Percentiles rank a stretch among this genome's conserved stretches.
Evolutionary conservation across 1,140 invertebrate species (phyloP).

Genomic region (Bombus huntii): DNA sequence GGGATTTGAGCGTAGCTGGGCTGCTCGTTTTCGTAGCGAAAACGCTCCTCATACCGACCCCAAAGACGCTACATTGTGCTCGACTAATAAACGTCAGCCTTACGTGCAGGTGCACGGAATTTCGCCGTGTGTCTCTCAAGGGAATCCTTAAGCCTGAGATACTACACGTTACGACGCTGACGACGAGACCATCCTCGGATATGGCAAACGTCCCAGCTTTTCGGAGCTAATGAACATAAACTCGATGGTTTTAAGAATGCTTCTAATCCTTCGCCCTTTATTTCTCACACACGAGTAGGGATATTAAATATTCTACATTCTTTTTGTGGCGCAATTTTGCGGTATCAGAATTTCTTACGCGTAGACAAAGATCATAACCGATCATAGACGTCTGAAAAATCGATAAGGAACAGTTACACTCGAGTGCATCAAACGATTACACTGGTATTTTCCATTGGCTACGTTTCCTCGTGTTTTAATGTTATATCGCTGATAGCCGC

Average conservation of each 20-base stretch:
- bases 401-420: conserved; percentile 7
- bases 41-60: neutral
- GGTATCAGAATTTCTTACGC: neutral
- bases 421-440: conserved; percentile 14
- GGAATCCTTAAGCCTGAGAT: conserved; percentile 33
- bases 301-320: neutral
- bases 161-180: conserved; percentile 7
- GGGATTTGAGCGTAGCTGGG: conserved; percentile 31
- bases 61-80: conserved; percentile 37
- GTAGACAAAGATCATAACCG: neutral
- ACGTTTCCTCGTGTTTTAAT: conserved; percentile 7
- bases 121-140: neutral
- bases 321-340: neutral
- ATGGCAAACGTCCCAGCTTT: neutral
- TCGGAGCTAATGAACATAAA: conserved; percentile 7
- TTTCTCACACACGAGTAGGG: too few relatives aligned
- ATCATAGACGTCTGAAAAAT: too few relatives aligned
- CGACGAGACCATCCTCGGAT: neutral
- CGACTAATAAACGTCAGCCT: conserved; percentile 59
- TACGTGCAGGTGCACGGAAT: conserved; percentile 43
- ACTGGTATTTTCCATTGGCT: conserved; percentile 30
- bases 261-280: neutral
- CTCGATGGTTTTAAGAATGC: neutral
- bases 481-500: neutral
- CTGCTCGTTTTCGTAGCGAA: conserved; percentile 34